These are phyloP conservation scores for Anastrepha ludens DNA, from an alignment of 1,140 invertebrate genomes.

Conservation along the genomic window DNA sequence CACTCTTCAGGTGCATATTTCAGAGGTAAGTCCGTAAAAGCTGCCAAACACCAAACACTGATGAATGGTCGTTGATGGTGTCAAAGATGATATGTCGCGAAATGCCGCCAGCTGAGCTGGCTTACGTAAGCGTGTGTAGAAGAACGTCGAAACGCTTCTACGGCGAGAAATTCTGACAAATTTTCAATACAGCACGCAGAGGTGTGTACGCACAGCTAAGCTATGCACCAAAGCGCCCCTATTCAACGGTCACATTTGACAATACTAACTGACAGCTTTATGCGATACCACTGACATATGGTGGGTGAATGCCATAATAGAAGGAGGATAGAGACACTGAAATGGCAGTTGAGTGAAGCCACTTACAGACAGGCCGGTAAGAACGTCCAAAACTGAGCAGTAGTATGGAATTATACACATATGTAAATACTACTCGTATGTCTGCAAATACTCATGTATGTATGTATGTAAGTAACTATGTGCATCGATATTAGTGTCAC, in stretches of 20 bases:
- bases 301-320: neutral
- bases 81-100: slow-evolving; percentile 42
- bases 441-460: neutral
- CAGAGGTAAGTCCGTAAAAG: neutral
- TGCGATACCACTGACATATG: slow-evolving; percentile 17
- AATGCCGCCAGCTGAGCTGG: slow-evolving; percentile 16
- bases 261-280: neutral
- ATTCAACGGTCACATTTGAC: neutral
- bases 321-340: neutral
- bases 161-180: slow-evolving; percentile 26
- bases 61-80: slow-evolving; percentile 34
- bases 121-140: neutral
- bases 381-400: too few species aligned
- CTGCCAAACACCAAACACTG: slow-evolving; percentile 43
- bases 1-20: slow-evolving; percentile 17
- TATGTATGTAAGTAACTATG: too few species aligned
- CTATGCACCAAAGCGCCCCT: neutral
- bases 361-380: neutral
- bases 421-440: neutral
- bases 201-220: neutral
- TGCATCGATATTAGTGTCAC: too few species aligned
- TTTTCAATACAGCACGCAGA: slow-evolving; percentile 27
- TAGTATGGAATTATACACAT: neutral
- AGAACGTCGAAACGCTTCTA: slow-evolving; percentile 8
- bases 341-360: slow-evolving; percentile 3